Base-by-base conservation (phyloP, 2,888 invertebrate genomes). In the Calameuta pallipes region DNA sequence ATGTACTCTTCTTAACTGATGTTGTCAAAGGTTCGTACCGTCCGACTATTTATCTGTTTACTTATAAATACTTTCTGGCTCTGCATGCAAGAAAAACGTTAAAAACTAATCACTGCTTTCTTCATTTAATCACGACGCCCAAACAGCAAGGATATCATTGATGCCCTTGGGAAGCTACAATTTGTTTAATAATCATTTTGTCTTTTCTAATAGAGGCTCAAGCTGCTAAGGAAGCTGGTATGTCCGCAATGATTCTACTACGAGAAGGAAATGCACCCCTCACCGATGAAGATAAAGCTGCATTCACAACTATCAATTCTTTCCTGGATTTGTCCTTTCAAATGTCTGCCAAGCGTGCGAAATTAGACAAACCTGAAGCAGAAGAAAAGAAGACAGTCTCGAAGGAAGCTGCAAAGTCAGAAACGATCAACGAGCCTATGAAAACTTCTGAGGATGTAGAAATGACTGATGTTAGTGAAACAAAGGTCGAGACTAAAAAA, bases 1-100 rank as follows among this genome's bases (percentile, higher is more conserved):
- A 96, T 80, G 94, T 98, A 74, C 89, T 98, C 30, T 99, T 98
- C 91, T 93, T 98, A 23, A 98, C 98, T 71, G 98, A 99, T 91
- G 93, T 96, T 85, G 92, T 94, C 4, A 94, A 94, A 94, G 98
- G 97, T 97, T 82, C 12, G 85, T 83, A 75, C 74, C 71, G 13
- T 34, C 31, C 12, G 56, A 56, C 56, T 56, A 56, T 56, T 56
- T 56, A 56, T 41, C n/a, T 73, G 34, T 73, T 37, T 41, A 31
- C 33, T 76, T 12, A n/a, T 56, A 34, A 33, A 15, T 15, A 31
- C 37, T 30, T 56, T 37, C 1, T n/a, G 41, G 4, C 13, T 35
- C n/a, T 34, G 56, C 3, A 56, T 34, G 15, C 30, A 34, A 37
- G 30, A 37, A 15, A 70, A 9, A 12, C 70, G 4, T 15, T 75